These are phyloP conservation scores for Strigamia maritima DNA, from an alignment of 2,888 invertebrate species.

Conservation along the genomic window DNA sequence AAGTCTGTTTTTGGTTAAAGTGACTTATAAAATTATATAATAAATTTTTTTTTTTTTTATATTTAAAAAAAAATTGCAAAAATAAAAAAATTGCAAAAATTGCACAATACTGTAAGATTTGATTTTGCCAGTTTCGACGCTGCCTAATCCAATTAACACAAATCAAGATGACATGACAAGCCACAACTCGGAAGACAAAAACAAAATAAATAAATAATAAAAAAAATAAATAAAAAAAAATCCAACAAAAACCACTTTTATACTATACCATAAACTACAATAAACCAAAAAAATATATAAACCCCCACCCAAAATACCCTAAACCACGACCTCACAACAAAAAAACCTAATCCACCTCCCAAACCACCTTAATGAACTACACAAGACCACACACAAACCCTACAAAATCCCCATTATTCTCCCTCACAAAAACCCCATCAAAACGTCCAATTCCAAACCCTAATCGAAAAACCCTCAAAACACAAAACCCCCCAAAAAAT, in stretches of 20 bases:
- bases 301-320: neutral
- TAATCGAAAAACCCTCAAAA: neutral
- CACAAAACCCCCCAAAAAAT: neutral
- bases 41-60: too few species aligned
- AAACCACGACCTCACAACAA: neutral
- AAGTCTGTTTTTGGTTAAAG: too few species aligned
- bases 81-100: neutral
- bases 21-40: too few species aligned
- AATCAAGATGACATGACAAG: too few species aligned
- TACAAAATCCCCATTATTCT: slow-evolving; percentile 5
- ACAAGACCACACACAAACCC: neutral
- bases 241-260: neutral
- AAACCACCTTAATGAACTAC: slow-evolving; percentile 11
- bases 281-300: neutral
- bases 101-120: neutral
- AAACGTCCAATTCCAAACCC: neutral
- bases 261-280: neutral
- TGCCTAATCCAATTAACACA: too few species aligned
- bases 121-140: too few species aligned
- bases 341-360: neutral
- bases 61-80: neutral
- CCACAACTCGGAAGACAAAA: too few species aligned
- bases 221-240: neutral
- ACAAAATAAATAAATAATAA: neutral
- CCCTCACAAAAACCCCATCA: neutral